Base-by-base conservation (phyloP, 2,113 vertebrate species). In the Empidonax alnorum region DNA sequence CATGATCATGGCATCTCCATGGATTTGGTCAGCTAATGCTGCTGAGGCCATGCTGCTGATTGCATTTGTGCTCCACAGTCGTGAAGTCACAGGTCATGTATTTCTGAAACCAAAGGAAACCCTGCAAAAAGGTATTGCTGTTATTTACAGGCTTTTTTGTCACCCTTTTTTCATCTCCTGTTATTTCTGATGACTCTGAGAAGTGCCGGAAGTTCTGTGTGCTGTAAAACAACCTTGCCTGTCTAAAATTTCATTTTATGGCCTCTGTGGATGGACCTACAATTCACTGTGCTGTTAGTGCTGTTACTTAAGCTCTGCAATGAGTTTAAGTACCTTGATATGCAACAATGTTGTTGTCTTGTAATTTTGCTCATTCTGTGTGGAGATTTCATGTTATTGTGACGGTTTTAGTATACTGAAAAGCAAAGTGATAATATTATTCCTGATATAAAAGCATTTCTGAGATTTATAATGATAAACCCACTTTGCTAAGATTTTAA, bases 91-190 rank as follows among this genome's bases (percentile, higher is more conserved):
- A 66, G 74, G 63, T 79, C 58, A 46, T 56, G 23, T 68, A 67
- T 75, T 82, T 90, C 87, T 90, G 69, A 89, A 84, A 78, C 49
- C 35, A 50, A 49, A 37, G 28, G 37, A 83, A 87, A 78, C n/a
- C 19, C n/a, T 79, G 24, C 25, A 58, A 61, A 89, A 85, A 66
- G 5, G 2, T 90, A 35, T 65, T 87, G 35, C 52, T 91, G 30
- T 66, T 89, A 41, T 67, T 93, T 84, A 61, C 41, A 56, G 35
- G 3, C 4, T 20, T 47, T 47, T 53, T 31, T 22, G 12, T 14
- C 3, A 3, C 9, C 15, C 9, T 10, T 25, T 46, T 11, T 14
- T 12, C 2, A 0, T 3, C 2, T 1, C 1, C 16, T 3, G 0
- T 44, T 86, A 65, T 66, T 87, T 82, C 68, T 89, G 12, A 39